These are phyloP conservation scores for Gallinago stenura DNA, from an alignment of 2,797 vertebrate species.

Conservation along the genomic window DNA sequence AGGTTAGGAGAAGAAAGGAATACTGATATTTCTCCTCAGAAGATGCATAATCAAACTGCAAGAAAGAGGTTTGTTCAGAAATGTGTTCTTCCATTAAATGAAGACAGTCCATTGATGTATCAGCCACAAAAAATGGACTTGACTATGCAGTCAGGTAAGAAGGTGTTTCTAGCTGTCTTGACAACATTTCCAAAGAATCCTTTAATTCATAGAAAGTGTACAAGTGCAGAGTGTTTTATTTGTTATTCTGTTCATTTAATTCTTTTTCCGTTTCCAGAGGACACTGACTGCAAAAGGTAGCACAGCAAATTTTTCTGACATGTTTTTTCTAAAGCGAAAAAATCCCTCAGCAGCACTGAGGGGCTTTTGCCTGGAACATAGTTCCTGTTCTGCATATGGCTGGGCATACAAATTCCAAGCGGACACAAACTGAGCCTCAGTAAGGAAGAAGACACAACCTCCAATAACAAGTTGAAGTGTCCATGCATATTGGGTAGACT, in stretches of 20 bases:
- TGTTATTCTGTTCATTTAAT: slow-evolving; percentile 53
- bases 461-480: slow-evolving; percentile 9
- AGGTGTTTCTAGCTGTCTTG: slow-evolving; percentile 58
- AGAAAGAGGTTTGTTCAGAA: slow-evolving; percentile 88
- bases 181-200: slow-evolving; percentile 4
- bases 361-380: slow-evolving; percentile 12
- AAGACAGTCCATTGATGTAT: slow-evolving; percentile 87
- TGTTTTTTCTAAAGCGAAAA: slow-evolving; percentile 40
- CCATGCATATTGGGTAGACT: not conserved
- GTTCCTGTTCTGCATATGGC: slow-evolving; percentile 36
- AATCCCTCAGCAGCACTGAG: not conserved
- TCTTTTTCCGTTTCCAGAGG: slow-evolving; percentile 63
- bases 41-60: slow-evolving; percentile 86
- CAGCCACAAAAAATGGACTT: slow-evolving; percentile 89
- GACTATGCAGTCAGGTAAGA: slow-evolving; percentile 90
- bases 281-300: slow-evolving; percentile 41
- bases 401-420: not conserved
- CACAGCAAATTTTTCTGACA: slow-evolving; percentile 51
- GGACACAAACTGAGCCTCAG: slow-evolving; percentile 61
- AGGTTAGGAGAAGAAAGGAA: slow-evolving; percentile 93
- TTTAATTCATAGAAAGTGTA: not conserved
- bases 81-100: slow-evolving; percentile 86
- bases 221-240: slow-evolving; percentile 13
- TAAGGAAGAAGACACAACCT: slow-evolving; percentile 43
- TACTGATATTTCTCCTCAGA: slow-evolving; percentile 81